Base-by-base conservation (phyloP, 2,797 vertebrate genomes). In the Sciurus vulgaris region DNA sequence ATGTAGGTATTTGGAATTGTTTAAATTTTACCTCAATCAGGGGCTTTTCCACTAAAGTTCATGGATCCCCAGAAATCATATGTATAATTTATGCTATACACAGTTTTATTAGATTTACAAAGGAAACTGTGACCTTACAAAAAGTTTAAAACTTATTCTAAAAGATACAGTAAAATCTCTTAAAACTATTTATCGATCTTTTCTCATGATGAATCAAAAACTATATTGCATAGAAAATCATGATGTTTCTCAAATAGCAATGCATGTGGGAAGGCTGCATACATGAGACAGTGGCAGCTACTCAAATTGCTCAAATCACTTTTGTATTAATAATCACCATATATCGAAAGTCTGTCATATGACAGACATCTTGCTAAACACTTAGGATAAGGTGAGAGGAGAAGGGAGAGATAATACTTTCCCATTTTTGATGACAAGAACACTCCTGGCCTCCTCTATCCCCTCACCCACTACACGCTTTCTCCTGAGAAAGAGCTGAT, bases 11-110 rank as follows among this genome's bases (percentile, higher is more conserved):
- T 47, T 69, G 7, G 5, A 79, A 33, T 87, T 76, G 17, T 63
- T 95, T 35, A 87, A 86, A 86, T 86, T 89, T 89, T 69, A 86
- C 22, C 51, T 56, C 86, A 61, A 91, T 56, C n/a, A 47, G 20
- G 38, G 28, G 3, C n/a, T 82, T 51, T 91, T 74, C 82, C 15
- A 59, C 41, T 72, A 73, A 69, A 30, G 69, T 63, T 47, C 86
- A 69, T 15, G 5, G 4, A 78, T 77, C 30, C 33, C 69, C n/a
- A 94, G 49, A 94, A 94, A 94, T 94, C 44, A 30, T 18, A 81
- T 22, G 7, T 33, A 54, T 81, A 92, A 81, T 67, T 54, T 89
- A 54, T 67, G 51, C 35, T 59, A 69, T 18, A n/a, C 38, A 85
- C 28, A 54, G 61, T 70, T 63, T 85, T 28, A 94, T 51, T 30